phyloP scores from a whole-genome alignment of 2,113 vertebrate species.

The Poecile atricapillus region DNA sequence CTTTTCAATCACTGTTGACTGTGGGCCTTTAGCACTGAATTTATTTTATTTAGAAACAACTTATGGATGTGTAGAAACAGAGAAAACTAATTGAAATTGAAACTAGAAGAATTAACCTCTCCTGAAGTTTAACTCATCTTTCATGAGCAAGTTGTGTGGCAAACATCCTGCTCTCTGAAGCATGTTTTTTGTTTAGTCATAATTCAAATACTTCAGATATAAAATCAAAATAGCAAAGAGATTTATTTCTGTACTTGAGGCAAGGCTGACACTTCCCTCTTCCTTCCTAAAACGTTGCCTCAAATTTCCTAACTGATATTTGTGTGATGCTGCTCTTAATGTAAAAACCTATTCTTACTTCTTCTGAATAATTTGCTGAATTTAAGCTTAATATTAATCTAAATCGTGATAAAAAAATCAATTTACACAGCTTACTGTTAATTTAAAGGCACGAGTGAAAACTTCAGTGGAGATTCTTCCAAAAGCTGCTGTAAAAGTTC shows the following conservation, averaged over 20 bases:
- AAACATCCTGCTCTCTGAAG: background rate
- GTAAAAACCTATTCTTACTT: background rate
- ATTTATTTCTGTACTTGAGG: background rate
- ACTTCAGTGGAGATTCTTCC: background rate
- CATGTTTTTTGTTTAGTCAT: fast-evolving
- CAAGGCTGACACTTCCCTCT: background rate
- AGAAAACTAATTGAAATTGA: background rate
- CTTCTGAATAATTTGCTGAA: background rate
- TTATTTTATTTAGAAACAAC: background rate
- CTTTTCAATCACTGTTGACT: background rate
- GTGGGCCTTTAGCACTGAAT: background rate
- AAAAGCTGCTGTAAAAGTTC: background rate
- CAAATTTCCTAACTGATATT: background rate
- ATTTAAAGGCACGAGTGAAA: background rate
- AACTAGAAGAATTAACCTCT: background rate
- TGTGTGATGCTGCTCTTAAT: background rate
- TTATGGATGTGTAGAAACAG: background rate
- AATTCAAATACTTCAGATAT: background rate
- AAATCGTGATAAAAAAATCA: background rate
- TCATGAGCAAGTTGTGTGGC: background rate
- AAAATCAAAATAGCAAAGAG: background rate
- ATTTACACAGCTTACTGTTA: background rate
- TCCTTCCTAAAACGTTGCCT: background rate
- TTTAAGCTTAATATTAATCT: background rate
- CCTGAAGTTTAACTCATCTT: background rate